A percentile compares a stretch with the other conserved stretches of the same genome.
Conservation (phyloP, 2,888 invertebrate species). For the Erebia epiphron region DNA sequence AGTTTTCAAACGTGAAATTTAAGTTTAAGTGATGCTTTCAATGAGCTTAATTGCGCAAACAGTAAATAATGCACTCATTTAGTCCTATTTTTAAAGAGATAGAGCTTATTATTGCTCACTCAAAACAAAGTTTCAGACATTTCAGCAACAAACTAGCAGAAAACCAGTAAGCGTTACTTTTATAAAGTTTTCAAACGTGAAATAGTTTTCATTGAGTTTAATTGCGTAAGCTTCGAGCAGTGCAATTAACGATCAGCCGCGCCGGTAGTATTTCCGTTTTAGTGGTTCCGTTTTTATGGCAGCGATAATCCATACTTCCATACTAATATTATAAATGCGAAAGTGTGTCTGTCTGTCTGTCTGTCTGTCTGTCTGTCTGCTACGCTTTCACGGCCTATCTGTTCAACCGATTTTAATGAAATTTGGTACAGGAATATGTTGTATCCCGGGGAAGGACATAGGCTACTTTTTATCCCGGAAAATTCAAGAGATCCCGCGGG, state of each 20-base stretch:
- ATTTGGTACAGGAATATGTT: too few relatives aligned
- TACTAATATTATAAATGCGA: too few relatives aligned
- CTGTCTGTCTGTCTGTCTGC: too few relatives aligned
- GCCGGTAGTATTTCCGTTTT: not conserved
- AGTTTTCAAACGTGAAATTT: constrained; percentile 8
- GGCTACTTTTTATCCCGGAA: too few relatives aligned
- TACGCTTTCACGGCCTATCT: too few relatives aligned
- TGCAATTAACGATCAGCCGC: constrained; percentile 6
- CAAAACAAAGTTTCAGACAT: not conserved
- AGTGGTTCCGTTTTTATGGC: constrained; percentile 13
- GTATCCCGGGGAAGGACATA: too few relatives aligned
- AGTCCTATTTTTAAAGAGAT: too few relatives aligned
- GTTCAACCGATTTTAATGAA: too few relatives aligned
- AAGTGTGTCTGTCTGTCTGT: too few relatives aligned
- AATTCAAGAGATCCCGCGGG: too few relatives aligned
- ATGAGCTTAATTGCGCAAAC: constrained; percentile 5
- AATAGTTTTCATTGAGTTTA: constrained; percentile 5
- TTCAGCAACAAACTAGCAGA: not conserved
- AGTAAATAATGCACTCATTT: not conserved
- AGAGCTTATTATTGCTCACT: too few relatives aligned
- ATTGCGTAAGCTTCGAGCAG: constrained; percentile 3
- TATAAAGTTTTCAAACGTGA: constrained; percentile 4
- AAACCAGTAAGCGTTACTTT: constrained; percentile 6
- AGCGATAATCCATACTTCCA: not conserved
- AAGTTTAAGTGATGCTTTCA: too few relatives aligned